Conservation (phyloP, 2,888 invertebrate genomes). For the Xestobium rufovillosum region DNA sequence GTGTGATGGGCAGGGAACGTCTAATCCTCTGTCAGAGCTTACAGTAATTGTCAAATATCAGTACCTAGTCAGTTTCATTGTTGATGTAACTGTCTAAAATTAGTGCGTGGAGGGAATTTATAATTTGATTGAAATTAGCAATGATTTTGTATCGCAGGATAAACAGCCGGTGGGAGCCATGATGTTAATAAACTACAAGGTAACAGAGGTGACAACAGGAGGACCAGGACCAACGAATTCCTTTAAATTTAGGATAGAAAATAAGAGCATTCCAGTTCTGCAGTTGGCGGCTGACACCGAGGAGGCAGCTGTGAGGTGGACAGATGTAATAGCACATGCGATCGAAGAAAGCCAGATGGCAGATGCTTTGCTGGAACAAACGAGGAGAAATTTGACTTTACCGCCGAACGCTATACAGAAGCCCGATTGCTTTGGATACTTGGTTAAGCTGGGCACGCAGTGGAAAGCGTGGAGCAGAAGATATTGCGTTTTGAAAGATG, state of each 20-base stretch:
- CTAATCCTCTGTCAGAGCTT: no score
- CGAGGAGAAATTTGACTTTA: constrained; percentile 71
- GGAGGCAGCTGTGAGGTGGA: constrained; percentile 68
- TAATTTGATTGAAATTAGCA: no score
- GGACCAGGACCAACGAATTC: constrained; percentile 60
- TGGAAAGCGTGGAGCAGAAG: constrained; percentile 87
- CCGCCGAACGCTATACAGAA: constrained; percentile 72
- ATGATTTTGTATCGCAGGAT: constrained; percentile 64
- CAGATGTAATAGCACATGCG: constrained; percentile 68
- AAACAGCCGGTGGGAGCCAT: constrained; percentile 85
- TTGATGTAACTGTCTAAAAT: no score
- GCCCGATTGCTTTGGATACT: constrained; percentile 90
- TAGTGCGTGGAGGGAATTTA: no score
- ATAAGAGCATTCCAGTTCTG: constrained; percentile 62
- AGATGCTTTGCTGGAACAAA: constrained; percentile 66
- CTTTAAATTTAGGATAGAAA: constrained; percentile 55
- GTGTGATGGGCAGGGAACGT: no score
- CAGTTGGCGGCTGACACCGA: constrained; percentile 75
- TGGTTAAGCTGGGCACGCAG: constrained; percentile 77
- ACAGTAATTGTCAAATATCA: no score
- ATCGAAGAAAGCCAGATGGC: constrained; percentile 50
- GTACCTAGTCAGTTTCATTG: no score
- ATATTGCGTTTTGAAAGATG: constrained; percentile 92
- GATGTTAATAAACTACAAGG: constrained; percentile 75
- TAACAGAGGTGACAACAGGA: constrained; percentile 50